Percentiles rank a stretch among this genome's conserved stretches.
phyloP scores from a whole-genome alignment of 2,113 vertebrate species.

The Chloropsis cyanopogon region DNA sequence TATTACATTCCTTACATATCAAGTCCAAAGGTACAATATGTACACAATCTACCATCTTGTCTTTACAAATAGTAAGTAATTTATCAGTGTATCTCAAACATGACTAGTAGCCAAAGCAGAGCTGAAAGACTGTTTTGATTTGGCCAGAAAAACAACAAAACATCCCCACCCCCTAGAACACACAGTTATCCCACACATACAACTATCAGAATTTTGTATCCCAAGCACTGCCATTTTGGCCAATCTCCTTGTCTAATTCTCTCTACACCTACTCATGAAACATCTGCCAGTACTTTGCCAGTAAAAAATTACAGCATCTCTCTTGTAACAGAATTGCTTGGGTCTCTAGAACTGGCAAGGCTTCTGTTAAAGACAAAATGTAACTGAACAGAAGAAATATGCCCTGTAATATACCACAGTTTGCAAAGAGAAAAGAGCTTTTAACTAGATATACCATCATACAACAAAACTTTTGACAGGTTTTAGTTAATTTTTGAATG shows the following conservation, averaged over 20 bases:
- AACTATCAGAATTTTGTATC: neutral
- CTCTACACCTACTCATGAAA: slow-evolving; percentile 23
- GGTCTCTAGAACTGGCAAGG: neutral
- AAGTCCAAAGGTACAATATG: slow-evolving; percentile 16
- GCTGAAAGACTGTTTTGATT: neutral
- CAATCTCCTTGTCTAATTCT: slow-evolving; percentile 17
- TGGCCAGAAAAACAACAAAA: neutral
- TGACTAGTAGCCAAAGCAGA: neutral
- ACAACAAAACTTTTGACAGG: neutral
- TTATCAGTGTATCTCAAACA: neutral
- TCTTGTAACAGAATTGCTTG: neutral
- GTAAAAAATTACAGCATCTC: neutral
- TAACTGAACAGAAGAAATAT: slow-evolving; percentile 5
- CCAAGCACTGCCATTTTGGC: neutral
- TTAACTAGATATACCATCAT: neutral
- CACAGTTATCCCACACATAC: neutral
- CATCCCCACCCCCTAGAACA: neutral
- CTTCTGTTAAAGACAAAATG: neutral
- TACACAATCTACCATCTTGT: slow-evolving; percentile 46
- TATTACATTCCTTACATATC: slow-evolving; percentile 32
- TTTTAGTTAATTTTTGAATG: neutral
- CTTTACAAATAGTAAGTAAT: slow-evolving; percentile 35
- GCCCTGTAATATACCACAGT: neutral
- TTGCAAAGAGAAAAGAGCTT: neutral
- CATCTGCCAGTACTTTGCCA: neutral